A percentile compares a stretch with the other conserved stretches of the same genome.
phyloP scores from a whole-genome alignment of 2,888 invertebrate genomes.

The Tholera decimalis region DNA sequence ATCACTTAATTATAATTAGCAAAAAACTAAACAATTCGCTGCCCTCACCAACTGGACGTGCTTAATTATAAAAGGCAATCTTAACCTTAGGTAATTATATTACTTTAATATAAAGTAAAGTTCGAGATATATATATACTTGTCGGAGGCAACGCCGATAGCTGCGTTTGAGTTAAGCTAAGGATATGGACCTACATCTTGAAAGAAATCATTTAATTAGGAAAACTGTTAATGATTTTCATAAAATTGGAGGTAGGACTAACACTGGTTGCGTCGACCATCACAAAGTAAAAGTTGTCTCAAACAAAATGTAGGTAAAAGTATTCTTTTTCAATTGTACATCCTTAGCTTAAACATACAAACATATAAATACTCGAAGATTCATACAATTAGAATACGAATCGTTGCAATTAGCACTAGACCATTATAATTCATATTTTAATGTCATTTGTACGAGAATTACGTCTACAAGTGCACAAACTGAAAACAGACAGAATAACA shows the following conservation, averaged over 20 bases:
- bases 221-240: no score
- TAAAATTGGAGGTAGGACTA: no score
- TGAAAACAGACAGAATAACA: slow-evolving; percentile 76
- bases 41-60: slow-evolving; percentile 82
- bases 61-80: slow-evolving; percentile 80
- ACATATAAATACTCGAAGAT: slow-evolving; percentile 45
- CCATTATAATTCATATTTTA: slow-evolving; percentile 45
- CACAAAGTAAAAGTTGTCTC: neutral
- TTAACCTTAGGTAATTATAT: slow-evolving; percentile 78
- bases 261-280: slow-evolving; percentile 1
- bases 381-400: slow-evolving; percentile 55
- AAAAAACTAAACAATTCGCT: slow-evolving; percentile 77
- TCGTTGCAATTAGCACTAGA: slow-evolving; percentile 59
- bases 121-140: slow-evolving; percentile 58
- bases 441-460: slow-evolving; percentile 66
- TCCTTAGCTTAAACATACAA: slow-evolving; percentile 58
- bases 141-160: slow-evolving; percentile 51
- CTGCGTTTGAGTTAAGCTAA: slow-evolving; percentile 44
- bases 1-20: slow-evolving; percentile 61
- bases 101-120: slow-evolving; percentile 86
- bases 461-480: slow-evolving; percentile 64
- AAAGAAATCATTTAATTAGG: no score
- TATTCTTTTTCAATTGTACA: neutral
- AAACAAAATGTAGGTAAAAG: neutral
- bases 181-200: slow-evolving; percentile 34